A percentile compares a stretch with the other conserved stretches of the same genome.
Evolutionary conservation across 2,888 invertebrate genomes (phyloP).

Genomic region (Epinotia ramella): DNA sequence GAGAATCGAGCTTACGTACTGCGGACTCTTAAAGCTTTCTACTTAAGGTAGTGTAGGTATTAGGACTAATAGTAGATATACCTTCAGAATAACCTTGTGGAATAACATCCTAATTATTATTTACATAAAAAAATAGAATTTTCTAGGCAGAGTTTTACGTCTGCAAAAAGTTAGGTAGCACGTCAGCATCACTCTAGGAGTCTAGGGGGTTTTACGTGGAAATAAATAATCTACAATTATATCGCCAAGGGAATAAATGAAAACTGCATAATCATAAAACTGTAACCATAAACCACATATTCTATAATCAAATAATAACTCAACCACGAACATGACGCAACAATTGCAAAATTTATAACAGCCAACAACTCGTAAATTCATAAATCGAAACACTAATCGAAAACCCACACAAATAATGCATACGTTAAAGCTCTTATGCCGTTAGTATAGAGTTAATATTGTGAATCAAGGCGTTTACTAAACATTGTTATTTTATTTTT

Average conservation of each 20-base stretch:
- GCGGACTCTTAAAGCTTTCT: no score
- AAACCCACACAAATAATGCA: slow-evolving; percentile 55
- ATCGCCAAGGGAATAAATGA: slow-evolving; percentile 45
- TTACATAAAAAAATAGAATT: no score
- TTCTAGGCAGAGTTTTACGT: no score
- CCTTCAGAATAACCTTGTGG: no score
- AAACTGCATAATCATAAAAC: slow-evolving; percentile 62
- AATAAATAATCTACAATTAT: background rate
- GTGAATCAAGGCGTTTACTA: background rate
- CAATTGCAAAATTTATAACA: slow-evolving; percentile 69
- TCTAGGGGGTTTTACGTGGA: no score
- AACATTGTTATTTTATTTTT: slow-evolving; percentile 25
- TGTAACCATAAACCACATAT: slow-evolving; percentile 70
- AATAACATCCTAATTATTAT: no score
- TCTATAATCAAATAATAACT: slow-evolving; percentile 78
- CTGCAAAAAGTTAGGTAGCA: no score
- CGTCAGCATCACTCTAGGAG: no score
- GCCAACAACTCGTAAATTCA: slow-evolving; percentile 76
- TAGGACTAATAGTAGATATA: no score
- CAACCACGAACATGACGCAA: slow-evolving; percentile 57
- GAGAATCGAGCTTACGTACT: no score
- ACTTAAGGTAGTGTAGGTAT: no score
- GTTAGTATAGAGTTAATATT: background rate
- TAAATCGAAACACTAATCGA: slow-evolving; percentile 71
- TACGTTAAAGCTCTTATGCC: background rate